Evolutionary conservation across 2,113 vertebrate species (phyloP).

Genomic region (Sardina pilchardus): DNA sequence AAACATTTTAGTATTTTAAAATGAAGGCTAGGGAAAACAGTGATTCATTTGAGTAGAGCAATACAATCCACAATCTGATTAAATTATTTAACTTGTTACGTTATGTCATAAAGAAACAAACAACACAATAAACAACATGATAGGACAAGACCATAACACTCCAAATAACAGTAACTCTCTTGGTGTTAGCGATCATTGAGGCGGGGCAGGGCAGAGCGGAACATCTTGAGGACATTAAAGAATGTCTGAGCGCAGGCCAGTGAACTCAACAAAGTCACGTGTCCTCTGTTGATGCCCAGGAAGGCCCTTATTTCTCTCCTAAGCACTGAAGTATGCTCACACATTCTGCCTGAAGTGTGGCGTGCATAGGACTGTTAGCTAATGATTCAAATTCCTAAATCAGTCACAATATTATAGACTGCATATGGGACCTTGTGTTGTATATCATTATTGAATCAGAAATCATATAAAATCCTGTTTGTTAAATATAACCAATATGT

Average conservation of each 20-base stretch:
- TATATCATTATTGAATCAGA: background rate
- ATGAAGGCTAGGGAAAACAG: background rate
- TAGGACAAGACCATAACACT: background rate
- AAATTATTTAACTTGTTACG: background rate
- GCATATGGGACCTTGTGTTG: background rate
- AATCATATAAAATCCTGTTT: background rate
- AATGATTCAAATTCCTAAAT: background rate
- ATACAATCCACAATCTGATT: background rate
- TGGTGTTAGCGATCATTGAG: background rate
- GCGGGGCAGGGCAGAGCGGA: background rate
- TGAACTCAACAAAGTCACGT: background rate
- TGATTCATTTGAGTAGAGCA: background rate
- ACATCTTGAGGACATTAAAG: background rate
- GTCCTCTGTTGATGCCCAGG: background rate
- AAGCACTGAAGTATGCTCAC: background rate
- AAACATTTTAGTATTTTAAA: too few species aligned
- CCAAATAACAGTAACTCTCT: background rate
- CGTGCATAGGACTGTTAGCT: background rate
- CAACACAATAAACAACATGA: background rate
- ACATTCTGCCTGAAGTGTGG: background rate
- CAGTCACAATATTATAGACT: background rate
- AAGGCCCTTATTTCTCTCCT: background rate
- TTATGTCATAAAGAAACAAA: background rate
- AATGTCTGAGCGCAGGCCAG: background rate
- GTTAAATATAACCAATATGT: background rate